Evolutionary conservation across 2,888 invertebrate genomes (phyloP).

Genomic region (Sarcophaga caerulescens): DNA sequence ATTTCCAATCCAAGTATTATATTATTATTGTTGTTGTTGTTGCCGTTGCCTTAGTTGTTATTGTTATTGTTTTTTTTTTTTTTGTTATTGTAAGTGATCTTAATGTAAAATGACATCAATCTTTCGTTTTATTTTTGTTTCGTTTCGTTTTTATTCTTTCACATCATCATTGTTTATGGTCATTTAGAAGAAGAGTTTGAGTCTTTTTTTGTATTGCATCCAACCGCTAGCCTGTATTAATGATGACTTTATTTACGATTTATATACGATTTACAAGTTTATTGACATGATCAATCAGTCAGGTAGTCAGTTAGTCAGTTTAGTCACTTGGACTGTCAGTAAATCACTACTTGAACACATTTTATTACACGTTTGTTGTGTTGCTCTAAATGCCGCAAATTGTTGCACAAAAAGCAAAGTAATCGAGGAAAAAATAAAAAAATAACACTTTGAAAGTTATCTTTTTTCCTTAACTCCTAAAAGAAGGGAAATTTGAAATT

Average conservation of each 20-base stretch:
- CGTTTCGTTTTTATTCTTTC: slow-evolving; percentile 33
- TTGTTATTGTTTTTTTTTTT: slow-evolving; percentile 4
- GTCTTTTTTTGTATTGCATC: slow-evolving; percentile 24
- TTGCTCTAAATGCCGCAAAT: not conserved
- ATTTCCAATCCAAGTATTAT: slow-evolving; percentile 56
- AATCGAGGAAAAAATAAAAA: no score
- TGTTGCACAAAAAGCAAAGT: not conserved
- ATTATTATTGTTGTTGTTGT: slow-evolving; percentile 20
- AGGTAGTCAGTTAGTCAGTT: not conserved
- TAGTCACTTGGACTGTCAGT: not conserved
- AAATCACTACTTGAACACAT: not conserved
- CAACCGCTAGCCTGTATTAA: slow-evolving; percentile 26
- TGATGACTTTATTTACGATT: slow-evolving; percentile 66
- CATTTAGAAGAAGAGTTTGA: slow-evolving; percentile 7
- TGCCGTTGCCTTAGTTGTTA: not conserved
- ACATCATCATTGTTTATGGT: slow-evolving; percentile 27
- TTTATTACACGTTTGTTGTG: slow-evolving; percentile 38
- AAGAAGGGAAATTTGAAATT: no score
- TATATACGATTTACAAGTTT: slow-evolving; percentile 55
- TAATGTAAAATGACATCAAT: slow-evolving; percentile 79
- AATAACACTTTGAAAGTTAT: no score
- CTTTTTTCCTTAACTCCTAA: no score
- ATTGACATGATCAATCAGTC: slow-evolving; percentile 56
- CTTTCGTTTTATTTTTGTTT: slow-evolving; percentile 56
- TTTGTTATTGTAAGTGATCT: slow-evolving; percentile 66